A percentile compares a stretch with the other conserved stretches of the same genome.
Conservation (phyloP, 2,113 vertebrate genomes). For the Struthidea cinerea region DNA sequence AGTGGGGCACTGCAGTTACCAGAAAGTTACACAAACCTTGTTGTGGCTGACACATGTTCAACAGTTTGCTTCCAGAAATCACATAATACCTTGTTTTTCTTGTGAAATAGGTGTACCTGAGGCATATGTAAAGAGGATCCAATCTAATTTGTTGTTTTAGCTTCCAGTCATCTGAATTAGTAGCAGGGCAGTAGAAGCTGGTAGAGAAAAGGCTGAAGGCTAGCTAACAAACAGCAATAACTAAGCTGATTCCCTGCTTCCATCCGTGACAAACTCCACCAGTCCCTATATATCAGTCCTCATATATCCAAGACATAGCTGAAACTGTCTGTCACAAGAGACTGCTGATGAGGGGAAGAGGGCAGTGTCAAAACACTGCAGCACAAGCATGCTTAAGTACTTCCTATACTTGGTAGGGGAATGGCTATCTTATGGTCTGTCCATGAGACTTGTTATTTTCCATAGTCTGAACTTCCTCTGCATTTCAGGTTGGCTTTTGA, state of each 20-base stretch:
- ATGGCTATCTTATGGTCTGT: background rate
- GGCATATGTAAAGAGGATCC: background rate
- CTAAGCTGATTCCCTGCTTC: background rate
- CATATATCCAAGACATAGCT: background rate
- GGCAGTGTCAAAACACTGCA: background rate
- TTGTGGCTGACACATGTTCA: background rate
- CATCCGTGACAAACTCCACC: background rate
- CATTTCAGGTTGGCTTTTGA: background rate
- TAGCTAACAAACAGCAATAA: background rate
- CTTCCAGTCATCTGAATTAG: background rate
- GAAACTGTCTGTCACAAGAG: background rate
- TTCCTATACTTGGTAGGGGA: background rate
- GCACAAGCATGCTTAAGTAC: background rate
- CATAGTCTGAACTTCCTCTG: background rate
- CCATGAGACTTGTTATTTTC: background rate
- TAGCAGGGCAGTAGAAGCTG: background rate
- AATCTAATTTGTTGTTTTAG: background rate
- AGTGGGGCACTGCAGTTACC: background rate
- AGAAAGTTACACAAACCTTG: background rate
- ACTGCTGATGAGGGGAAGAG: background rate
- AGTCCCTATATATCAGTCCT: background rate
- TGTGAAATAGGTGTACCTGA: background rate
- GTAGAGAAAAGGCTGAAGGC: background rate
- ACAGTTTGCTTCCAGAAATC: background rate
- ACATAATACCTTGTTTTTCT: background rate